Base-by-base conservation (phyloP, 2,888 invertebrate species). In the Embidobia sp. region DNA sequence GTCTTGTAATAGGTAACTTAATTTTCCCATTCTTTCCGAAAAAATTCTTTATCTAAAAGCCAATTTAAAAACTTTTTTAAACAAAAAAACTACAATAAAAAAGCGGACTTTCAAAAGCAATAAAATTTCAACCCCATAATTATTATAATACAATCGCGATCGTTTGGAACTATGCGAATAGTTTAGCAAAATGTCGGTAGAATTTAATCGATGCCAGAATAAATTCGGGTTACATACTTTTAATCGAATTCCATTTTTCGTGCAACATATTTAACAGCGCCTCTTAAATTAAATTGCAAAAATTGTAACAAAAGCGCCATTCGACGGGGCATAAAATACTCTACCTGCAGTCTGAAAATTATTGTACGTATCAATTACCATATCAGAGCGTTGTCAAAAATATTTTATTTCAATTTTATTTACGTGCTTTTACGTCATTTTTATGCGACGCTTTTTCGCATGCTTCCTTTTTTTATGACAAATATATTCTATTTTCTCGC, bases 381-480 rank as follows among this genome's bases (percentile, higher is more conserved):
- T 61, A 74, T 74, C 59, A 74, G 46, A 59, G 16, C 13, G 18
- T 37, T 61, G 74, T 66, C 74, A 61, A 74, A 74, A 61, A 46
- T 61, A 61, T 75, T 61, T 67, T 67, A 67, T 57, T 61, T 51
- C 67, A 33, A 48, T 61, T 63, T 75, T 67, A 48, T 67, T 74
- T 67, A 59, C 59, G 29, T 53, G 46, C 31, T 61, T 55, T 49
- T 55, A 63, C 26, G 55, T 48, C 53, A 48, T 13, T 75, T 75
- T 75, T 67, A 63, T 19, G 63, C 22, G 59, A 63, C 48, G 42
- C 51, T 44, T 74, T 48, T 55, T 57, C 46, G n/a, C 22, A 3
- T 22, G 6, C 6, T 22, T 40, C 16, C 51, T 7, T 42, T 73
- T 73, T 73, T 73, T 64, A 64, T 33, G 49, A 57, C 49, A 33